These are phyloP conservation scores for Morphnarchus princeps DNA, from an alignment of 2,113 vertebrate species.

Conservation along the genomic window DNA sequence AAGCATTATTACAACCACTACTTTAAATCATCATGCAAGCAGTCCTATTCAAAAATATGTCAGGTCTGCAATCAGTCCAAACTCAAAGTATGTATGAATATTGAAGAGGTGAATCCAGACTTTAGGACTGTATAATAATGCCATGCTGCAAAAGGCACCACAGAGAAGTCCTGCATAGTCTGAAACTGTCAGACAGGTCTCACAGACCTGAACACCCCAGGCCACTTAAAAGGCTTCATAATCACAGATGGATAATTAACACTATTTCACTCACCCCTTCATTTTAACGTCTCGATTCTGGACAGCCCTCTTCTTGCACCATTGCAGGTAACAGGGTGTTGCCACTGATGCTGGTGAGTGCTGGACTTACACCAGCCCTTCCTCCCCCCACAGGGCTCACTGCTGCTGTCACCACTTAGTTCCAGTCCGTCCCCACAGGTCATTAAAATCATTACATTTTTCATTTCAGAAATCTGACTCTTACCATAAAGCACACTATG, in stretches of 20 bases:
- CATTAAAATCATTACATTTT: background rate
- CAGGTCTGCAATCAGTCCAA: background rate
- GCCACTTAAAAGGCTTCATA: background rate
- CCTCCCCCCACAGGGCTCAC: fast-evolving
- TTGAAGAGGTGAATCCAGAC: background rate
- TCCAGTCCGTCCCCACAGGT: background rate
- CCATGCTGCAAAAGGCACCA: background rate
- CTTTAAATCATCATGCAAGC: background rate
- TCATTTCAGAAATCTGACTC: background rate
- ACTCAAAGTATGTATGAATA: background rate
- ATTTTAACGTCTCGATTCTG: background rate
- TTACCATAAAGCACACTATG: background rate
- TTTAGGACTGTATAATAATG: background rate
- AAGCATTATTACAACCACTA: background rate
- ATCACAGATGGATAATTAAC: background rate
- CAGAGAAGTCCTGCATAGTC: background rate
- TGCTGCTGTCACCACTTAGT: background rate
- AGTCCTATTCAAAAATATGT: background rate
- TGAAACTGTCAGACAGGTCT: background rate
- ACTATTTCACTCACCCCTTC: background rate
- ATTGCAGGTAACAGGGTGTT: background rate
- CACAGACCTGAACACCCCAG: background rate
- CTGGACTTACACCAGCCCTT: background rate
- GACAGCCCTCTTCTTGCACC: background rate
- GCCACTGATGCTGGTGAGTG: background rate